Base-by-base conservation (phyloP, 2,113 vertebrate genomes). In the Oplegnathus fasciatus region DNA sequence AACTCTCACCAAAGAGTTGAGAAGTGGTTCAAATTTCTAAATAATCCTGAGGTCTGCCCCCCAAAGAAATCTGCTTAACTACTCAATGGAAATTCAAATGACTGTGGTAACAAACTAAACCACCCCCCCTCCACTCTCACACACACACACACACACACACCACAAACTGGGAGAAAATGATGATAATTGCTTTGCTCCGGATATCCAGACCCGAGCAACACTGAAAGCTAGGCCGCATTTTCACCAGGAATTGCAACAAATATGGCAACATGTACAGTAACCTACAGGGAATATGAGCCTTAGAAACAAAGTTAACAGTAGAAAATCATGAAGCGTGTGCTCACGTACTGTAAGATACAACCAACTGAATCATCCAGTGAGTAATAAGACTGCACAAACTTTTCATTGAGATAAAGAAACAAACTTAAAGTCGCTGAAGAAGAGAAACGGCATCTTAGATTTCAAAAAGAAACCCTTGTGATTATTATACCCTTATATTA, bases 101-200 rank as follows among this genome's bases (percentile, higher is more conserved):
- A 82, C 78, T 84, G 91, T 80, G 88, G 88, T 84, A 82, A 79
- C 61, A 91, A 68, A 68, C 81, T 44, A 75, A 76, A 44, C 76
- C 65, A 26, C 30, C 48, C 26, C 24, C 64, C 42, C 37, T 26
- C 64, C 37, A 70, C 83, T 55, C 81, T 65, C 57, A 40, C 60
- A 61, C 73, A 64, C 64, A 32, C 64, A 34, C 50, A 54, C 71
- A 62, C 69, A 79, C 80, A 30, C 52, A 87, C 81, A 87, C 94
- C 91, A 81, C 91, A 93, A 89, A 93, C 86, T 78, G 66, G 86
- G 75, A 92, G 89, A 93, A 93, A 94, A 94, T 93, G n/a, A 94
- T 84, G 87, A 92, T 95, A 94, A 95, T 94, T 94, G 93, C 91
- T 89, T 82, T 79, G 89, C 82, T 93, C 93, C 85, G 89, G 92